A percentile compares a stretch with the other conserved stretches of the same genome.
Evolutionary conservation across 2,113 vertebrate genomes (phyloP).

Genomic region (Myrmecobius fasciatus): DNA sequence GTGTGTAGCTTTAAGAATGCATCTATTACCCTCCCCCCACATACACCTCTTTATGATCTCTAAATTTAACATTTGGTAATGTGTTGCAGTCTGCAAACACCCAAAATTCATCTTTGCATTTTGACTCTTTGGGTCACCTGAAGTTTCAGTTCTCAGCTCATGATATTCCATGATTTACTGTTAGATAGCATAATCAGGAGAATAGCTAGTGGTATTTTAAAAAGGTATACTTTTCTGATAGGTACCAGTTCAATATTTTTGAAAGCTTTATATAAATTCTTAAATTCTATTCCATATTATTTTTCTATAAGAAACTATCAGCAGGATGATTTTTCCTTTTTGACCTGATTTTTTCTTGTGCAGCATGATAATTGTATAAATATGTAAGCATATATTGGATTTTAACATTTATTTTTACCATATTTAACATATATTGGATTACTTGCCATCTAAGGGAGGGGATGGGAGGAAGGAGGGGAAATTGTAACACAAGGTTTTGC

Average conservation of each 20-base stretch:
- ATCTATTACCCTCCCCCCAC: background rate
- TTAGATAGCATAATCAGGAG: background rate
- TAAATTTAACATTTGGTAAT: background rate
- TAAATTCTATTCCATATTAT: no score
- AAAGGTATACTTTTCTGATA: background rate
- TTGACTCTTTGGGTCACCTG: background rate
- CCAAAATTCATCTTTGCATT: background rate
- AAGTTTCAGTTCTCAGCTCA: background rate
- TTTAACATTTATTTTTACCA: no score
- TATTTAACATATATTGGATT: no score
- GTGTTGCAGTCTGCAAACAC: background rate
- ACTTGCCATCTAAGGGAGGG: no score
- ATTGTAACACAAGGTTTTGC: no score
- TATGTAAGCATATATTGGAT: no score
- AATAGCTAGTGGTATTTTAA: background rate
- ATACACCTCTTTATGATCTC: background rate
- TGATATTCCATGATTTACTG: background rate
- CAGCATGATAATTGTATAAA: no score
- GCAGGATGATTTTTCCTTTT: no score
- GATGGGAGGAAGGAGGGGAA: no score
- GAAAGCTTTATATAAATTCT: background rate
- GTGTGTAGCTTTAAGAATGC: background rate
- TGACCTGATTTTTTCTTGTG: no score
- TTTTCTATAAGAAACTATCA: no score
- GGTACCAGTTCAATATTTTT: background rate